Base-by-base conservation (phyloP, 2,113 vertebrate genomes). In the Aegithalos caudatus region DNA sequence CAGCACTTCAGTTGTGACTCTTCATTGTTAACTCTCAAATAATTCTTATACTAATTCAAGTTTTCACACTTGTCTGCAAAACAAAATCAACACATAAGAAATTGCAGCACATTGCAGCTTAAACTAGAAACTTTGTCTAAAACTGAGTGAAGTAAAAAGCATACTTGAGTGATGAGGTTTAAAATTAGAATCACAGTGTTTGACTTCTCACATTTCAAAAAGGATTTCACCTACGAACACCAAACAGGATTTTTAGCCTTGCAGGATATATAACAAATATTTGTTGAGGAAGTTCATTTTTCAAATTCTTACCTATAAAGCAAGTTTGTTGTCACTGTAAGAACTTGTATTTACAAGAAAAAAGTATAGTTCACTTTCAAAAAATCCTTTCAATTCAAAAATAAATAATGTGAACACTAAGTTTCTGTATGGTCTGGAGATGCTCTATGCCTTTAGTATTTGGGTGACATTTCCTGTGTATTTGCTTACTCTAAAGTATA, bases 301-400 rank as follows among this genome's bases (percentile, higher is more conserved):
- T 89, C 54, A 95, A 95, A 94, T 88, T 71, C 93, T 88, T 90
- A 88, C 78, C 58, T 77, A 83, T 66, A 91, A 95, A 87, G 85
- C 70, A 90, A 95, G 79, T 83, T 96, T 88, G 71, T 81, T 83
- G 88, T 90, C 79, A 91, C 79, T 83, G 60, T 42, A 35, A 61
- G 79, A 83, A 81, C 85, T 83, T 66, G 47, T 97, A 88, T 96
- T 96, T 93, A 90, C 88, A 90, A 66, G 85, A 67, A 88, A 93
- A 93, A 97, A 95, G 87, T 40, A 87, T 66, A 94, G 71, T 92
- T 96, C 85, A 86, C 79, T 92, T 95, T 89, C 76, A 83, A 86
- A 96, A 97, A 96, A 94, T 90, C 94, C 92, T 93, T 95, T 93
- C 92, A 93, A 88, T 90, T 96, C 94, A 93, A 97, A 95, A 97